These are phyloP conservation scores for Mamestra configurata DNA, from an alignment of 1,140 invertebrate genomes.

Conservation along the genomic window DNA sequence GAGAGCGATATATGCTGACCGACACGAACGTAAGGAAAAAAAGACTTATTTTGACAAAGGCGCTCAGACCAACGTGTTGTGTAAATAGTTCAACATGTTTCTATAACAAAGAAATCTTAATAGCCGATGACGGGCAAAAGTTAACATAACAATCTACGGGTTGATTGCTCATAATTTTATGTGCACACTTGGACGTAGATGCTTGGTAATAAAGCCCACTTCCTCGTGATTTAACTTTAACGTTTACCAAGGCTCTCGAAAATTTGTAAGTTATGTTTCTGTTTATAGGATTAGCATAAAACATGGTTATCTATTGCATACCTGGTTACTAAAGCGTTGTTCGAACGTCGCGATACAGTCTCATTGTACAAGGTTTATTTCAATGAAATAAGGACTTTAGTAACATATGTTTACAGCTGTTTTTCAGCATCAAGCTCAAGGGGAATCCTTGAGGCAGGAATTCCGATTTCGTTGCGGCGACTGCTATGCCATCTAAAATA, in stretches of 20 bases:
- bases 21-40: conserved; percentile 73
- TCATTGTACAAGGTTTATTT: conserved; percentile 54
- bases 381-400: conserved; percentile 66
- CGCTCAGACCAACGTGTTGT: conserved; percentile 81
- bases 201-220: conserved; percentile 64
- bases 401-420: conserved; percentile 65
- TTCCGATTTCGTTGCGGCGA: conserved; percentile 83
- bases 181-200: conserved; percentile 64
- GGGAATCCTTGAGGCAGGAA: conserved; percentile 80
- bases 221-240: conserved; percentile 63
- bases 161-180: conserved; percentile 84
- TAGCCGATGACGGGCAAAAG: conserved; percentile 85
- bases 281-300: conserved; percentile 83
- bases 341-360: conserved; percentile 75
- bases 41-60: conserved; percentile 78
- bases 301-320: conserved; percentile 85
- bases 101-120: conserved; percentile 87
- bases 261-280: conserved; percentile 85
- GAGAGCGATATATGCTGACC: conserved; percentile 77
- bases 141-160: conserved; percentile 83
- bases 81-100: conserved; percentile 87
- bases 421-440: conserved; percentile 58
- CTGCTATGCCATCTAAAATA: conserved; percentile 88
- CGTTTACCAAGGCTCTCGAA: conserved; percentile 73
- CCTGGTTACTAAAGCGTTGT: conserved; percentile 81